A percentile compares a stretch with the other conserved stretches of the same genome.
Conservation (phyloP, 2,113 vertebrate species). For the Xenotilapia caudafasciata region DNA sequence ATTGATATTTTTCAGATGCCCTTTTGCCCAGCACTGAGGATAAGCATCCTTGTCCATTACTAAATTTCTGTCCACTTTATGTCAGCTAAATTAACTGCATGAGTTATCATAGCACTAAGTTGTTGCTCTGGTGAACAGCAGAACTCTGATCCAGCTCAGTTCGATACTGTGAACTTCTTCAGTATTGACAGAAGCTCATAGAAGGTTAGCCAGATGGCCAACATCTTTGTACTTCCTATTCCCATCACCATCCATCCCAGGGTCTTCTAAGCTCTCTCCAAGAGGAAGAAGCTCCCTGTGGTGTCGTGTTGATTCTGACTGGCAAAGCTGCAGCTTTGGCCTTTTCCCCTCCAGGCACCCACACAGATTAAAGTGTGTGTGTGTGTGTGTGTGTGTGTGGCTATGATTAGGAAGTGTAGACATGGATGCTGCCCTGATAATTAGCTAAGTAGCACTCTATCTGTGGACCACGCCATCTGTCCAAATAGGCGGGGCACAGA, state of each 20-base stretch:
- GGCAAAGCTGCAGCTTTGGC: slow-evolving; percentile 48
- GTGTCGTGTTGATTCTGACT: slow-evolving; percentile 17
- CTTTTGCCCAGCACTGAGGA: neutral
- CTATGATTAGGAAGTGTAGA: slow-evolving; percentile 15
- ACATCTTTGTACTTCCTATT: slow-evolving; percentile 22
- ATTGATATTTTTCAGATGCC: slow-evolving; percentile 12
- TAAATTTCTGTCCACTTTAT: neutral
- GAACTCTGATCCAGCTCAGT: neutral
- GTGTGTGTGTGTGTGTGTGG: neutral
- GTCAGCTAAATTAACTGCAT: neutral
- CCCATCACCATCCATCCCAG: slow-evolving; percentile 12
- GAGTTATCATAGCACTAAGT: neutral
- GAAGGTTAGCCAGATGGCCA: slow-evolving; percentile 50
- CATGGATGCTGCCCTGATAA: slow-evolving; percentile 52
- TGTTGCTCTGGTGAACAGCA: neutral
- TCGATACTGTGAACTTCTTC: slow-evolving; percentile 7
- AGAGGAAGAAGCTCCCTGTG: slow-evolving; percentile 14
- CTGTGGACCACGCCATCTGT: slow-evolving; percentile 65
- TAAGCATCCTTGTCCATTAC: neutral
- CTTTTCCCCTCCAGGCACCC: slow-evolving; percentile 47
- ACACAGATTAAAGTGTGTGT: neutral
- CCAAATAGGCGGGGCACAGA: slow-evolving; percentile 31
- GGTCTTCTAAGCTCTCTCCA: slow-evolving; percentile 27
- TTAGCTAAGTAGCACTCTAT: slow-evolving; percentile 66
- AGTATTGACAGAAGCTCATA: neutral